These are phyloP conservation scores for Stenoptilia bipunctidactyla DNA, from an alignment of 2,888 invertebrate genomes.

Conservation along the genomic window DNA sequence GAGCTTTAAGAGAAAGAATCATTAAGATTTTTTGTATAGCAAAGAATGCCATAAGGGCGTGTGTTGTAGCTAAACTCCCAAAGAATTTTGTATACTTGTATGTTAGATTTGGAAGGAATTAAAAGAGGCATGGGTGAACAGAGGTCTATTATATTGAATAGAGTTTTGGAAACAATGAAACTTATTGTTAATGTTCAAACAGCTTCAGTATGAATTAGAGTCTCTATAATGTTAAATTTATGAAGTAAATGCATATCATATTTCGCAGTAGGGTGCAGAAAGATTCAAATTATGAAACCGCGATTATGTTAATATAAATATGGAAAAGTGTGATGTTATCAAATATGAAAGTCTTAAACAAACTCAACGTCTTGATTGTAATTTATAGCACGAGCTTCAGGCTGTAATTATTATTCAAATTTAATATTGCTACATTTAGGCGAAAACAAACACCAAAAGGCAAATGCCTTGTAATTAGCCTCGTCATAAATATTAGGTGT, in stretches of 20 bases:
- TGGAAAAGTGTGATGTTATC: too few species aligned
- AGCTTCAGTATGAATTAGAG: not conserved
- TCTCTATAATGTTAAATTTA: not conserved
- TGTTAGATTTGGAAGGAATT: conserved; percentile 49
- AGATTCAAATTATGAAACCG: too few species aligned
- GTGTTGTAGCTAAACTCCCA: conserved; percentile 42
- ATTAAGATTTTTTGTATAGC: conserved; percentile 34
- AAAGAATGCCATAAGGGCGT: conserved; percentile 31
- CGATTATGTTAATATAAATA: too few species aligned
- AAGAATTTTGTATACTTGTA: conserved; percentile 29
- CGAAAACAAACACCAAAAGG: conserved; percentile 41
- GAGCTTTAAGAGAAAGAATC: too few species aligned
- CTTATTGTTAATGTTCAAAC: conserved; percentile 10
- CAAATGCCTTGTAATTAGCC: conserved; percentile 42
- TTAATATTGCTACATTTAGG: conserved; percentile 14
- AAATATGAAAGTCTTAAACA: too few species aligned
- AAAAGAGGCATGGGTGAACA: conserved; percentile 33
- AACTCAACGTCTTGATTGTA: too few species aligned
- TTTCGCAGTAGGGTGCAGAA: not conserved
- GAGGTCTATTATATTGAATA: conserved; percentile 27
- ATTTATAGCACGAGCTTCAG: too few species aligned
- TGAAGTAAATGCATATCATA: not conserved
- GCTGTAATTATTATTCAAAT: too few species aligned
- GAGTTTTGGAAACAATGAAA: conserved; percentile 46
- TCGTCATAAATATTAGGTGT: conserved; percentile 35